Evolutionary conservation across 2,888 invertebrate species (phyloP).

Genomic region (Rhingia rostrata): DNA sequence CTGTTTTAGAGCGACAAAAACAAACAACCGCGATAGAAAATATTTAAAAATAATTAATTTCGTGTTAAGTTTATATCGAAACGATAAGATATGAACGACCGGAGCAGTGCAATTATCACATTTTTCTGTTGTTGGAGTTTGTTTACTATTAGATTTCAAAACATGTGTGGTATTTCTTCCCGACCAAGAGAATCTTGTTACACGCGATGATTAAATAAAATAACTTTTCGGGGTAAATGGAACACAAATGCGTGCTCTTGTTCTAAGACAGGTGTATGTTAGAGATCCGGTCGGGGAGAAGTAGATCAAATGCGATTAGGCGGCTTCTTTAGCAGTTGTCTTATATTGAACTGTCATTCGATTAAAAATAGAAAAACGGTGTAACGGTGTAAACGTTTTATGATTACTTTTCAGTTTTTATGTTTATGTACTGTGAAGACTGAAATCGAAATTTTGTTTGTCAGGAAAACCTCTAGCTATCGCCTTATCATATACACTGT

Average conservation of each 20-base stretch:
- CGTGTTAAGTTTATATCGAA: constrained; percentile 74
- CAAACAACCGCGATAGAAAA: constrained; percentile 55
- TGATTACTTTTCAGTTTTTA: too few species aligned
- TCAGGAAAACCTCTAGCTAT: too few species aligned
- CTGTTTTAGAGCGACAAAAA: constrained; percentile 15
- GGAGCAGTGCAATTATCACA: constrained; percentile 53
- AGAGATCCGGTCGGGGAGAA: not conserved
- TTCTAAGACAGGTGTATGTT: not conserved
- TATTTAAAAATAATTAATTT: constrained; percentile 73
- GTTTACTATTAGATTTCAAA: constrained; percentile 45
- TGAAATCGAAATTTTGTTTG: too few species aligned
- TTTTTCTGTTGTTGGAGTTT: constrained; percentile 40
- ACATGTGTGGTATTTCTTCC: constrained; percentile 2
- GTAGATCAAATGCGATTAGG: constrained; percentile 19
- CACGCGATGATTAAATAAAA: constrained; percentile 67
- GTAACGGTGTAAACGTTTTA: not conserved
- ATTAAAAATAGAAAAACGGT: constrained; percentile 1
- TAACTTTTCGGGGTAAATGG: constrained; percentile 33
- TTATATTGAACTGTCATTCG: not conserved
- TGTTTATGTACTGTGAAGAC: too few species aligned
- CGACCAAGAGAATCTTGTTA: constrained; percentile 40
- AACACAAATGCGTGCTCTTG: constrained; percentile 38
- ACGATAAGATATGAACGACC: constrained; percentile 67
- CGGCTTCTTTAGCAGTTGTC: constrained; percentile 32
- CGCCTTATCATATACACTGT: too few species aligned